Conservation (phyloP, 92 coral and sea anemone species). For the Pocillopora meandrina region DNA sequence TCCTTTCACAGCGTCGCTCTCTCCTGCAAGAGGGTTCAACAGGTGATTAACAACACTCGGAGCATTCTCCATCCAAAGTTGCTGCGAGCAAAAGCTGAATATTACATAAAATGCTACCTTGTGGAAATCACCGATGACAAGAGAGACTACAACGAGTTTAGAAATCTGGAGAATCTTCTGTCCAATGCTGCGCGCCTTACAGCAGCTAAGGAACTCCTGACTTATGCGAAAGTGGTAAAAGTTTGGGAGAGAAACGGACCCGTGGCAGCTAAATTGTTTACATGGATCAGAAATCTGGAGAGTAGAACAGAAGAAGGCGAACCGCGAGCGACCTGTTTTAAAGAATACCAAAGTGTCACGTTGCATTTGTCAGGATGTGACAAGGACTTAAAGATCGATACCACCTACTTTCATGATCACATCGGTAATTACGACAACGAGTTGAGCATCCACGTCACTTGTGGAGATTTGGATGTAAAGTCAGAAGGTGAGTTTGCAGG, state of each 20-base stretch:
- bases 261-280: not conserved
- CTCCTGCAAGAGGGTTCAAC: not conserved
- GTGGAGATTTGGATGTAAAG: constrained; percentile 43
- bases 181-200: not conserved
- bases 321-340: not conserved
- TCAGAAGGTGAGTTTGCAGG: too few relatives aligned
- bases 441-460: constrained; percentile 23
- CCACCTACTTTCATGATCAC: constrained; percentile 28
- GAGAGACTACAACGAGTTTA: not conserved
- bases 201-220: not conserved
- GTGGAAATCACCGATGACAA: not conserved
- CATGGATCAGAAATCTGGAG: not conserved
- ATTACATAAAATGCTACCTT: too few relatives aligned
- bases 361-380: not conserved
- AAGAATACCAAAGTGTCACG: not conserved
- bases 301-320: not conserved
- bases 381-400: not conserved
- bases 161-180: not conserved
- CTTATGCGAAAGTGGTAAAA: not conserved
- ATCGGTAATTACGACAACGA: constrained; percentile 11
- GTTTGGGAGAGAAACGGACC: not conserved
- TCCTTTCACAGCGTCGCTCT: not conserved
- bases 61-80: not conserved
- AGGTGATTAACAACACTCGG: not conserved
- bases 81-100: not conserved